Evolutionary conservation across 2,797 vertebrate species (phyloP), one percentile per base, ranked within the genome.

Genomic region (Streptopelia turtur): DNA sequence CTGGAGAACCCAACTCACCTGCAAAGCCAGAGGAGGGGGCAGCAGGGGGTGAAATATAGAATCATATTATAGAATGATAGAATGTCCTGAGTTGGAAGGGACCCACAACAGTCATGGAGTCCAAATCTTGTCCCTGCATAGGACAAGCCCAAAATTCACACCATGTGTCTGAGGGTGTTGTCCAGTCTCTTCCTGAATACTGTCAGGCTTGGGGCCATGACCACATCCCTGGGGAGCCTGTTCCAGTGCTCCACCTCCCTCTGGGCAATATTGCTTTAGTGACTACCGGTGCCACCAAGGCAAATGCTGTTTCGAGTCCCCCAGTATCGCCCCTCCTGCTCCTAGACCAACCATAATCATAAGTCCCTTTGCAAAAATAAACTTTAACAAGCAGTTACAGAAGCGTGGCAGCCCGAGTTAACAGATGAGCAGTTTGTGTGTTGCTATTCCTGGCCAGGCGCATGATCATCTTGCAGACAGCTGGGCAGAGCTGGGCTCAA

Each of bases 21-120:
- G 64, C 66, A 52, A 11, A 31, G 43, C 41, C 8, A 81, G 13
- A 35, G 33, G 16, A 64, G 17, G 1, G 25, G n/a, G 52, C 33
- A 59, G 23, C 1, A 0, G 12, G 8, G 15, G 11, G 2, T 53
- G 61, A 79, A 90, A 66, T 5, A 2, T 14, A 45, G 43, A 45
- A 20, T 45, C 43, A 45, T 45, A 45, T 45, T 20, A 45, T 10
- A 45, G 43, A 45, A 45, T 20, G 18, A 20, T 20, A 45, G 43
- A 45, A 45, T 45, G 43, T 20, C 43, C 43, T 45, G 43, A 45
- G 43, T 45, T 45, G 18, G 18, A 45, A 20, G 43, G 18, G 43
- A 45, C 18, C 43, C 43, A 45, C 43, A 45, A 45, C 43, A 17
- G 43, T 45, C 43, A 20, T 45, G 18, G 8, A 20, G 43, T 45